A percentile compares a stretch with the other conserved stretches of the same genome.
These are phyloP conservation scores for Lipotes vexillifer DNA, from an alignment of 2,113 vertebrate species.

Conservation along the genomic window DNA sequence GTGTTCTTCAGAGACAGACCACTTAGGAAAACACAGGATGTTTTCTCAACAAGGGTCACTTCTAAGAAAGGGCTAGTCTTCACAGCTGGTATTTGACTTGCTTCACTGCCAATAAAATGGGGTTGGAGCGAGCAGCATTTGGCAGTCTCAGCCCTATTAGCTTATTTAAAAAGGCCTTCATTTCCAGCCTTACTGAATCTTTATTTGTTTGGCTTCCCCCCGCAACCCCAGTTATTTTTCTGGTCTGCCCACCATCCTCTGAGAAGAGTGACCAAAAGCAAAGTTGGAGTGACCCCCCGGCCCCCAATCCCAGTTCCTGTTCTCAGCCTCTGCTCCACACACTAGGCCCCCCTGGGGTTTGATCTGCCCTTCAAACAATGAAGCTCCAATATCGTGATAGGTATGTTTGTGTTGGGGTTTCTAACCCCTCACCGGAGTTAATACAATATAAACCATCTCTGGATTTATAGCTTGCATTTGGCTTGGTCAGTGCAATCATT, in stretches of 20 bases:
- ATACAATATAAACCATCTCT: neutral
- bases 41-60: neutral
- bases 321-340: neutral
- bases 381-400: neutral
- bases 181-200: neutral
- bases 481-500: neutral
- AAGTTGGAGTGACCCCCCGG: neutral
- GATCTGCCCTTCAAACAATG: neutral
- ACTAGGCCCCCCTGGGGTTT: neutral
- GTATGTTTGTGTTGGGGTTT: neutral
- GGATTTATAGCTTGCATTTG: slow-evolving; percentile 20
- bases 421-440: neutral
- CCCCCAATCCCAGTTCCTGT: neutral
- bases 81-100: neutral
- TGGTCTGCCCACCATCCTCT: neutral
- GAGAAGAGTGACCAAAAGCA: neutral
- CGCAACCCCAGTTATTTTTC: neutral
- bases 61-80: slow-evolving; percentile 26
- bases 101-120: neutral
- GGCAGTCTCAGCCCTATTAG: neutral
- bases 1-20: neutral
- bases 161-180: neutral
- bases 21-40: slow-evolving; percentile 23
- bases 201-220: neutral
- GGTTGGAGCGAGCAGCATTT: neutral